Percentiles rank a stretch among this genome's conserved stretches.
phyloP scores from a whole-genome alignment of 2,888 invertebrate genomes.

The Papilio protenor region DNA sequence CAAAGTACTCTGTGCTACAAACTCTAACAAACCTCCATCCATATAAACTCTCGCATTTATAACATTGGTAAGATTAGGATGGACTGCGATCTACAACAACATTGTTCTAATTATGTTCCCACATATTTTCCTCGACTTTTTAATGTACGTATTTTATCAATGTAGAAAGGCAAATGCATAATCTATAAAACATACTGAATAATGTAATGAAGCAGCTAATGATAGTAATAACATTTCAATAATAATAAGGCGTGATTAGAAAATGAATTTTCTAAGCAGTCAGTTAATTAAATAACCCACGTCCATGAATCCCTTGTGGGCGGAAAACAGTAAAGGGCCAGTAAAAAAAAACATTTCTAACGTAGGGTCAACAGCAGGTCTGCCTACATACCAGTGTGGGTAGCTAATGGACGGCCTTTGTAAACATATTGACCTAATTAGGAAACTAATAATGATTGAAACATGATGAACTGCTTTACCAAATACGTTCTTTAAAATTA shows the following conservation, averaged over 20 bases:
- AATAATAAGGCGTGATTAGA: background rate
- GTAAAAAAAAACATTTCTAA: background rate
- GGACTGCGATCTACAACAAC: no score
- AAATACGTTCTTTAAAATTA: background rate
- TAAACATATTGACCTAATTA: constrained; percentile 21
- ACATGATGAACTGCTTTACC: background rate
- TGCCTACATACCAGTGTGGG: constrained; percentile 30
- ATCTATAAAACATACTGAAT: no score
- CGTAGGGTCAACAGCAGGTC: constrained; percentile 30
- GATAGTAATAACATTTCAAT: background rate
- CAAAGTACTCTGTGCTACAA: no score
- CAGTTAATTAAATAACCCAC: constrained; percentile 9
- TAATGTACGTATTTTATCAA: no score
- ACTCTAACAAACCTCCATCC: no score
- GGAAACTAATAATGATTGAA: constrained; percentile 4
- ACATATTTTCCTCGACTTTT: no score
- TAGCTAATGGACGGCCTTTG: constrained; percentile 9
- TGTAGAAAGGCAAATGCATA: no score
- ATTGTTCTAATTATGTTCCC: no score
- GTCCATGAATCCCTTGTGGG: constrained; percentile 3
- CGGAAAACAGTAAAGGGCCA: constrained; percentile 14
- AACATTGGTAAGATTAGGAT: no score
- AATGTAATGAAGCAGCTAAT: no score
- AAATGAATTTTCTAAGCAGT: background rate
- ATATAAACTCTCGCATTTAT: no score